Base-by-base conservation (phyloP, 2,888 invertebrate genomes). In the Busseola fusca region DNA sequence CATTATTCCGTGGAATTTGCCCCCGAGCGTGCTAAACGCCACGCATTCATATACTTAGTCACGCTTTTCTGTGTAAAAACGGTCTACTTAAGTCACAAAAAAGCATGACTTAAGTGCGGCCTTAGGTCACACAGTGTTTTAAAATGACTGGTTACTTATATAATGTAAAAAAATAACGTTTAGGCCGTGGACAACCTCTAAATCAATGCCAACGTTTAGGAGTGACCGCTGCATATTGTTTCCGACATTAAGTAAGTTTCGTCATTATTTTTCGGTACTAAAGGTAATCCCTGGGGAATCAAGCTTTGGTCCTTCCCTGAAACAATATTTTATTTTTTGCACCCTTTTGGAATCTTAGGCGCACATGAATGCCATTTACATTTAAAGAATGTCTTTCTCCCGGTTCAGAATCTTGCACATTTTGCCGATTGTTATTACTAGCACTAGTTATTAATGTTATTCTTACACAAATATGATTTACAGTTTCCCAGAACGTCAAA, bases 391-490 rank as follows among this genome's bases (percentile, higher is more conserved):
- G 48, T 63, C 52, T 71, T 56, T 75, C 67, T 65, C 64, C 45
- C 14, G 30, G 60, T 74, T 42, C 59, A 76, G 60, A 70, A 68
- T 76, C 67, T 82, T 85, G 78, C 82, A 84, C 84, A 84, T 81
- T 85, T 85, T 69, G 56, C 58, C 70, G 78, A 84, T 85, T 82
- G 78, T 80, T 82, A 84, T 86, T 78, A 77, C 63, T 64, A 45
- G 50, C 74, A 79, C 65, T 69, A 79, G 72, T 74, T 84, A 78
- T 81, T 81, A 82, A 85, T 78, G 82, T 84, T 75, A 85, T 88
- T 89, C 89, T 88, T 89, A 91, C 88, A 92, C 90, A 93, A 93
- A 92, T 93, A 93, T 93, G 93, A 93, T 92, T 91, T 92, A 91
- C 89, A 87, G 86, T 80, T 93, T 93, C 93, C 86, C 69, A 84